Evolutionary conservation across 1,140 invertebrate species (phyloP).

Genomic region (Scaptomyza montana): DNA sequence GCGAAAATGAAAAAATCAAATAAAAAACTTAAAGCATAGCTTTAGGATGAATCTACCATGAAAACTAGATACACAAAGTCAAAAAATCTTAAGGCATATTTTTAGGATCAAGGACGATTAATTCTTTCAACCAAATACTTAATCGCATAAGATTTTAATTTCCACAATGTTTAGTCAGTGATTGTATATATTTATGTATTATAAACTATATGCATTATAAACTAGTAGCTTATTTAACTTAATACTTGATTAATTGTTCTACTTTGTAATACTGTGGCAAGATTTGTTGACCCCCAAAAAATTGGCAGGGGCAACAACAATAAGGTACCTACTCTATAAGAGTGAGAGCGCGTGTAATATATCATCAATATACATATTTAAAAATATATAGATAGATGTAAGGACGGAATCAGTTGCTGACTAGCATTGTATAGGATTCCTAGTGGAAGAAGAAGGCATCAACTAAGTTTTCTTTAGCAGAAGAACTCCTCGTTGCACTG

Average conservation of each 20-base stretch:
- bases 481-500: constrained; percentile 78
- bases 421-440: constrained; percentile 24
- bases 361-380: neutral
- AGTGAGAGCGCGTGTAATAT: constrained; percentile 57
- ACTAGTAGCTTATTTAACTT: constrained; percentile 19
- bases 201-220: neutral
- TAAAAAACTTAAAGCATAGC: no score
- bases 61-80: no score
- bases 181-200: neutral
- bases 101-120: no score
- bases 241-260: constrained; percentile 34
- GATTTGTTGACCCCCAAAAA: constrained; percentile 21
- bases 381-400: constrained; percentile 16
- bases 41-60: no score
- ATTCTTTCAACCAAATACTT: no score
- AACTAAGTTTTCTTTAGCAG: constrained; percentile 41
- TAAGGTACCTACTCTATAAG: constrained; percentile 76
- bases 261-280: constrained; percentile 60
- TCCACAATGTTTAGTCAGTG: neutral
- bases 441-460: neutral
- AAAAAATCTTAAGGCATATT: no score
- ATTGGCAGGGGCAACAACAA: constrained; percentile 23
- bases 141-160: no score
- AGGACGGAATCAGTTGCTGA: constrained; percentile 57
- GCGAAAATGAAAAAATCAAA: no score